A percentile compares a stretch with the other conserved stretches of the same genome.
Evolutionary conservation across 2,113 vertebrate species (phyloP).

Genomic region (Xenus cinereus): DNA sequence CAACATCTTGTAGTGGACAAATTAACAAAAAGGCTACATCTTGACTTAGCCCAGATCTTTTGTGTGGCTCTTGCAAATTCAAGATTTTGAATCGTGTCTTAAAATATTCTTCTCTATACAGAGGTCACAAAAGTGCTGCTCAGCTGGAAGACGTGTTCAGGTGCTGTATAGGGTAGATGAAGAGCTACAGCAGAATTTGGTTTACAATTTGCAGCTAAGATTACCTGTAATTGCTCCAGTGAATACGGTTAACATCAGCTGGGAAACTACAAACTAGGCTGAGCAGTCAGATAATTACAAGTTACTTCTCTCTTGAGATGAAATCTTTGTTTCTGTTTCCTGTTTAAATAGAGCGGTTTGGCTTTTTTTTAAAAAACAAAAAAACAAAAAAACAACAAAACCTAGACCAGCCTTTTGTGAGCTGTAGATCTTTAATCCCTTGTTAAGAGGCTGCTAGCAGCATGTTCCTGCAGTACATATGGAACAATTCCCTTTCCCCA

Average conservation of each 20-base stretch:
- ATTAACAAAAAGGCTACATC: neutral
- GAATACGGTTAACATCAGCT: neutral
- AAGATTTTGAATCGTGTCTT: neutral
- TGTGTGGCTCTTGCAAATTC: neutral
- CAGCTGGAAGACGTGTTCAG: neutral
- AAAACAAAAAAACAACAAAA: accelerated
- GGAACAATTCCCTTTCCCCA: neutral
- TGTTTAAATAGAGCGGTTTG: neutral
- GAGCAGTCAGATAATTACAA: neutral
- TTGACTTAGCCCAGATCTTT: neutral
- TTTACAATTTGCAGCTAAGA: neutral
- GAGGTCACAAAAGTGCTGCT: neutral
- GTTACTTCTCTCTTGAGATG: neutral
- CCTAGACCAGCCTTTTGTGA: neutral
- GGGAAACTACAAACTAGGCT: neutral
- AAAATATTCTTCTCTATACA: neutral
- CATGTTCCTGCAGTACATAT: neutral
- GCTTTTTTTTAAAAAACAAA: neutral
- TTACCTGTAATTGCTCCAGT: neutral
- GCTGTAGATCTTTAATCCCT: neutral
- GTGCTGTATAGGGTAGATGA: neutral
- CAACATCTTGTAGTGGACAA: neutral
- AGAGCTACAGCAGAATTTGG: neutral
- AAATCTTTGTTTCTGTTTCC: neutral
- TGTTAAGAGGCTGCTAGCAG: neutral